Conservation (phyloP, 1,140 invertebrate genomes). For the Heliconius melpomene region DNA sequence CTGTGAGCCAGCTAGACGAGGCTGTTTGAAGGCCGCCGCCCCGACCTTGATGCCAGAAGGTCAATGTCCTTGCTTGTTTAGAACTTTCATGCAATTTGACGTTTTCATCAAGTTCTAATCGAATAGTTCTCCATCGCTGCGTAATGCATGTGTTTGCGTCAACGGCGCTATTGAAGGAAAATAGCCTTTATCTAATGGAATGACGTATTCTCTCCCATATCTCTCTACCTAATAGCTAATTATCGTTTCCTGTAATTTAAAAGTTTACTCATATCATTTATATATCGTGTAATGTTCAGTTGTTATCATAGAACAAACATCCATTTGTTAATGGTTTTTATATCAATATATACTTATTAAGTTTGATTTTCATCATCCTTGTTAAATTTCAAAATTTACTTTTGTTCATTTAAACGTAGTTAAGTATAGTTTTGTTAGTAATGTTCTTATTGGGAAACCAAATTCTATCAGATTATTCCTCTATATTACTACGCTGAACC, state of each 20-base stretch:
- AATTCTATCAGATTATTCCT: neutral
- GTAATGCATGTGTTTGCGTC: neutral
- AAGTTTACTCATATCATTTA: slow-evolving; percentile 7
- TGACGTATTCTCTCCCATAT: slow-evolving; percentile 25
- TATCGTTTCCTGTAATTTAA: slow-evolving; percentile 29
- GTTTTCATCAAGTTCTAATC: slow-evolving; percentile 20
- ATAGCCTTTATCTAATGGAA: slow-evolving; percentile 3
- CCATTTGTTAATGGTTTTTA: slow-evolving; percentile 1
- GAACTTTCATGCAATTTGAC: slow-evolving; percentile 62
- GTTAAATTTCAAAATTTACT: neutral
- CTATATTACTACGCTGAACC: neutral
- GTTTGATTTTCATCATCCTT: neutral
- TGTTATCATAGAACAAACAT: neutral
- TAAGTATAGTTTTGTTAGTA: neutral
- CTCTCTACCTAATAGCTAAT: neutral
- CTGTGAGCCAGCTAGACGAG: slow-evolving; percentile 69
- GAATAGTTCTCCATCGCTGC: slow-evolving; percentile 7
- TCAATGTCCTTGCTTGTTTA: slow-evolving; percentile 72
- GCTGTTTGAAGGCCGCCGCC: slow-evolving; percentile 76
- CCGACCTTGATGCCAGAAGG: slow-evolving; percentile 76
- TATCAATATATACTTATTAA: neutral
- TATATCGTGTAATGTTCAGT: neutral
- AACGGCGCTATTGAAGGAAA: neutral
- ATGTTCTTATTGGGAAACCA: neutral
- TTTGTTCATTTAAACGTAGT: neutral